Percentiles rank a stretch among this genome's conserved stretches.
These are phyloP conservation scores for Nyctereutes procyonoides DNA, from an alignment of 2,113 vertebrate genomes.

Conservation along the genomic window DNA sequence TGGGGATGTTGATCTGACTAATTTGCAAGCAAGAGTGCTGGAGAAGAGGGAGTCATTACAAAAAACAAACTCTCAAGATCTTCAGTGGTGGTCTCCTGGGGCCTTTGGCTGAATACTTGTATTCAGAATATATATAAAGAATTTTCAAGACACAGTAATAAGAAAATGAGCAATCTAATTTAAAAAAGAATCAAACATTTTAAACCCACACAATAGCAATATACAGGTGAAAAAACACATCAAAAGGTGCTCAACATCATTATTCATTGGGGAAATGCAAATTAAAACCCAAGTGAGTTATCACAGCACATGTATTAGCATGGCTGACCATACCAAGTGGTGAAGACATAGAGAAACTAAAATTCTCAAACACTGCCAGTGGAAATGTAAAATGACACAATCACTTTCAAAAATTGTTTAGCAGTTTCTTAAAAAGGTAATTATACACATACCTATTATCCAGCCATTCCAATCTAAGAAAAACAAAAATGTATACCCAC, in stretches of 20 bases:
- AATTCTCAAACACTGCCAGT: neutral
- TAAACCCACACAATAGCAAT: neutral
- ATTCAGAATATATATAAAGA: neutral
- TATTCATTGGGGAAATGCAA: neutral
- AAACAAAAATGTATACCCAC: neutral
- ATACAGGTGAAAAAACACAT: neutral
- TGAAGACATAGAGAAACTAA: neutral
- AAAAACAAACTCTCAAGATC: neutral
- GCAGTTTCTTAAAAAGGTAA: neutral
- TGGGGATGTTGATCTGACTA: neutral
- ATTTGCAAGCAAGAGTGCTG: neutral
- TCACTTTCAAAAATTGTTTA: neutral
- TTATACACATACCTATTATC: neutral
- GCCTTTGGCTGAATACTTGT: neutral
- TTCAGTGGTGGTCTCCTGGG: neutral
- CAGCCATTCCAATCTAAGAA: neutral
- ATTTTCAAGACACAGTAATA: neutral
- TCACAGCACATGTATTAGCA: neutral
- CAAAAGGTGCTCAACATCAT: neutral
- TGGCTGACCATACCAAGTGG: neutral
- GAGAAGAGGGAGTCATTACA: neutral
- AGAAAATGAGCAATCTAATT: neutral
- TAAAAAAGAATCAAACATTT: neutral
- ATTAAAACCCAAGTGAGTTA: neutral
- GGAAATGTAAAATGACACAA: neutral